These are phyloP conservation scores for Aspidiotus rigidus DNA, from an alignment of 2,888 invertebrate genomes.

Conservation along the genomic window DNA sequence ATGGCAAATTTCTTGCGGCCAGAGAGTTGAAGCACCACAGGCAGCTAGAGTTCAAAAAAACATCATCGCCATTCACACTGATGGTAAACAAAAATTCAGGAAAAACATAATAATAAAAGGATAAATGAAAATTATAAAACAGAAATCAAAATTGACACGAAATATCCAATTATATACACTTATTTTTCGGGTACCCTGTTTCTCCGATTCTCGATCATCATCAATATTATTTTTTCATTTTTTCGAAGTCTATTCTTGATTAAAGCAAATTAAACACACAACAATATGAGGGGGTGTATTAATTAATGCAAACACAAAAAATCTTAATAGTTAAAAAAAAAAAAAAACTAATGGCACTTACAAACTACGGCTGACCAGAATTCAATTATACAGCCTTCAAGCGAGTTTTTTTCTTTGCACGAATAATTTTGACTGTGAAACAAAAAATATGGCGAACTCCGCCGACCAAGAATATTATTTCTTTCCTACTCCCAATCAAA, in stretches of 20 bases:
- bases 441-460: background rate
- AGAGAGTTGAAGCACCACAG: no score
- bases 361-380: slow-evolving; percentile 3
- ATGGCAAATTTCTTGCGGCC: no score
- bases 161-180: background rate
- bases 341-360: background rate
- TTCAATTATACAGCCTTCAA: background rate
- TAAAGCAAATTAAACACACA: background rate
- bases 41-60: no score
- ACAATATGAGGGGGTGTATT: background rate
- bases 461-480: background rate
- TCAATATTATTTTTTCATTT: background rate
- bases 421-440: no score
- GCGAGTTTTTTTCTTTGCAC: background rate
- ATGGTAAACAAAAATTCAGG: background rate
- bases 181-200: background rate
- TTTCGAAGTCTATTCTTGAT: background rate
- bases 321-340: background rate
- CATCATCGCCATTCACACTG: no score
- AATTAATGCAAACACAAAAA: background rate
- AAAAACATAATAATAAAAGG: background rate
- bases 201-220: background rate
- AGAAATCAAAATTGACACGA: slow-evolving; percentile 3
- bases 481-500: no score
- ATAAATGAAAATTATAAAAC: background rate